Percentiles rank a stretch among this genome's conserved stretches.
Evolutionary conservation across 2,113 vertebrate genomes (phyloP).

Genomic region (Petaurus breviceps): DNA sequence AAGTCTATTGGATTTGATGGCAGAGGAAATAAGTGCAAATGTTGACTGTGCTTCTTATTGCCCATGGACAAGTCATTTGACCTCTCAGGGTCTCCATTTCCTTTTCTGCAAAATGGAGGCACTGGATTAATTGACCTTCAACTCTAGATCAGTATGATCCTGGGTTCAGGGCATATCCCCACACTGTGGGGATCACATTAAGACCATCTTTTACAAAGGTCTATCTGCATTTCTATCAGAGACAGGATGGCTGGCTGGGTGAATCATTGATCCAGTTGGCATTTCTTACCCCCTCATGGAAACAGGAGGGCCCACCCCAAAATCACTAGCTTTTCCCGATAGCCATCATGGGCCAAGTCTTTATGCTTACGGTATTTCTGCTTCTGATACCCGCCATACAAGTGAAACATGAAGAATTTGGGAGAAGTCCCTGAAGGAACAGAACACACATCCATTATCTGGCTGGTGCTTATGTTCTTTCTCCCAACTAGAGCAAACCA

Average conservation of each 20-base stretch:
- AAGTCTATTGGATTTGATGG: neutral
- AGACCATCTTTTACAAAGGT: neutral
- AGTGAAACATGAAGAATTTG: neutral
- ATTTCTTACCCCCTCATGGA: neutral
- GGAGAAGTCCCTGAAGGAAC: too few species aligned
- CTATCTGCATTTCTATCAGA: neutral
- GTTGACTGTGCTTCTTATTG: neutral
- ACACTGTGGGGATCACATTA: neutral
- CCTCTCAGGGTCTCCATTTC: neutral
- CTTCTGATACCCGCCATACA: neutral
- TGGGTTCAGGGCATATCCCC: neutral
- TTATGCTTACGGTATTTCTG: neutral
- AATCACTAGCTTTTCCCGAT: neutral
- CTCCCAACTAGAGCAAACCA: too few species aligned
- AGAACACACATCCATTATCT: neutral
- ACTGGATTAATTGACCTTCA: neutral
- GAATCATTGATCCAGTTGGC: neutral
- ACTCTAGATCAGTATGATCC: neutral
- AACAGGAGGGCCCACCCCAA: neutral
- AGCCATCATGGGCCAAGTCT: neutral
- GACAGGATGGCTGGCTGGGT: neutral
- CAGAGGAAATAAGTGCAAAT: neutral
- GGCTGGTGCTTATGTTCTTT: too few species aligned
- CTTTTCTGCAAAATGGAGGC: neutral
- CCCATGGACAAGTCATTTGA: neutral